Percentiles rank a stretch among this genome's conserved stretches.
Evolutionary conservation across 2,888 invertebrate genomes (phyloP).

Genomic region (Trissolcus brochymenae): DNA sequence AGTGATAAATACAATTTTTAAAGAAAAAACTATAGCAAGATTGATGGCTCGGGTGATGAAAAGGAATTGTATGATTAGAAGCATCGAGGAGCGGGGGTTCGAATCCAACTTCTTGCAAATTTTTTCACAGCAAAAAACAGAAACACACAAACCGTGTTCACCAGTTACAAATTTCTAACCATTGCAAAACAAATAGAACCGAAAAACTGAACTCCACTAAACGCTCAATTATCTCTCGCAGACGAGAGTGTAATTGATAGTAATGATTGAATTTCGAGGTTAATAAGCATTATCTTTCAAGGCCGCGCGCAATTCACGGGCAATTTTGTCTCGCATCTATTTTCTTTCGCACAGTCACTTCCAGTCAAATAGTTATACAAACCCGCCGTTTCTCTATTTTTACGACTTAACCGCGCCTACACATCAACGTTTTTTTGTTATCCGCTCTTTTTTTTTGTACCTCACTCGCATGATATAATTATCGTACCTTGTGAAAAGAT

Average conservation of each 20-base stretch:
- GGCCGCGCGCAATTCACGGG: slow-evolving; percentile 15
- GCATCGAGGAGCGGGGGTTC: too few species aligned
- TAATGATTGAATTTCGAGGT: slow-evolving; percentile 40
- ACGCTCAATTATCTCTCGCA: slow-evolving; percentile 24
- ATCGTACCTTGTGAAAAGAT: slow-evolving; percentile 20
- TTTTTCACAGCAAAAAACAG: too few species aligned
- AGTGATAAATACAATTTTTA: too few species aligned
- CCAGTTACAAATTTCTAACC: slow-evolving; percentile 7
- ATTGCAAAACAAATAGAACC: slow-evolving; percentile 16
- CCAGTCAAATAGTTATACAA: slow-evolving; percentile 12
- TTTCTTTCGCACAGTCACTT: slow-evolving; percentile 18
- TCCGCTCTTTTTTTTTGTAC: not conserved
- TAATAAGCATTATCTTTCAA: slow-evolving; percentile 40
- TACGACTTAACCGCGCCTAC: not conserved
- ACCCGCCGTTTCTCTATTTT: slow-evolving; percentile 14
- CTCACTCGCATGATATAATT: slow-evolving; percentile 21
- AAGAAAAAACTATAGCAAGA: too few species aligned
- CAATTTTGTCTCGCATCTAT: not conserved
- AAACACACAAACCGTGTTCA: not conserved
- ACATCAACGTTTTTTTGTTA: not conserved
- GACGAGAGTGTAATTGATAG: slow-evolving; percentile 31
- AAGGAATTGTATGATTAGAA: too few species aligned
- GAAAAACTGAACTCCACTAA: slow-evolving; percentile 15
- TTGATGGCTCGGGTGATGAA: too few species aligned
- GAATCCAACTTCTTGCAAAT: too few species aligned